A percentile compares a stretch with the other conserved stretches of the same genome.
These are phyloP conservation scores for Psix sp. DNA, from an alignment of 1,140 invertebrate genomes.

Conservation along the genomic window DNA sequence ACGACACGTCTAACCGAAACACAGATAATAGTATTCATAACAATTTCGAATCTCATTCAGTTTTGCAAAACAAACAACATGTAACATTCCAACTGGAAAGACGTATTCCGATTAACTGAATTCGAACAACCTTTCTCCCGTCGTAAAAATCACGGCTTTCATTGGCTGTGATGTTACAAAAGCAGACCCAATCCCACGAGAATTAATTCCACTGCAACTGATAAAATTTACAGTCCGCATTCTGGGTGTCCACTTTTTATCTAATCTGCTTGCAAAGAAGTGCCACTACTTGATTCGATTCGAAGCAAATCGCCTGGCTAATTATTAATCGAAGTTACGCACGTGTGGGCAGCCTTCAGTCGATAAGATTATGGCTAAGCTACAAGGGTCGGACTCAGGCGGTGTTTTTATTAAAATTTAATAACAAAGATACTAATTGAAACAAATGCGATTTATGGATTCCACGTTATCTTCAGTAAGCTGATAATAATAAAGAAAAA, in stretches of 20 bases:
- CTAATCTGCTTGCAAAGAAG: slow-evolving; percentile 33
- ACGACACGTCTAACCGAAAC: no score
- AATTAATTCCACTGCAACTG: slow-evolving; percentile 59
- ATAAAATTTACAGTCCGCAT: slow-evolving; percentile 58
- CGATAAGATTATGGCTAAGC: slow-evolving; percentile 29
- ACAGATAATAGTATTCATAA: background rate
- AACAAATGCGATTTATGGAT: slow-evolving; percentile 25
- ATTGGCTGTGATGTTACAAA: slow-evolving; percentile 5
- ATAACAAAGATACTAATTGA: slow-evolving; percentile 23
- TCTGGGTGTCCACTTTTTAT: slow-evolving; percentile 50
- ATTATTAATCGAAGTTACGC: slow-evolving; percentile 60
- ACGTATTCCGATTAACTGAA: slow-evolving; percentile 13
- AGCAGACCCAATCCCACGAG: slow-evolving; percentile 20
- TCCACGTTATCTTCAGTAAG: slow-evolving; percentile 1
- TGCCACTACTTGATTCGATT: slow-evolving; percentile 29
- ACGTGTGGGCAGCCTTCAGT: slow-evolving; percentile 32
- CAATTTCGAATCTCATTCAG: no score
- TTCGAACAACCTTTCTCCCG: slow-evolving; percentile 4
- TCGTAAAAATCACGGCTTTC: slow-evolving; percentile 11
- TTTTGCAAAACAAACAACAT: no score
- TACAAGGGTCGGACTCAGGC: background rate
- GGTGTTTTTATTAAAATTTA: slow-evolving; percentile 18
- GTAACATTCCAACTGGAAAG: background rate
- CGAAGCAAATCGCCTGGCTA: slow-evolving; percentile 57
- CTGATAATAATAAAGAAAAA: no score